phyloP scores from a whole-genome alignment of 2,888 invertebrate genomes.

The Bombylius discolor region DNA sequence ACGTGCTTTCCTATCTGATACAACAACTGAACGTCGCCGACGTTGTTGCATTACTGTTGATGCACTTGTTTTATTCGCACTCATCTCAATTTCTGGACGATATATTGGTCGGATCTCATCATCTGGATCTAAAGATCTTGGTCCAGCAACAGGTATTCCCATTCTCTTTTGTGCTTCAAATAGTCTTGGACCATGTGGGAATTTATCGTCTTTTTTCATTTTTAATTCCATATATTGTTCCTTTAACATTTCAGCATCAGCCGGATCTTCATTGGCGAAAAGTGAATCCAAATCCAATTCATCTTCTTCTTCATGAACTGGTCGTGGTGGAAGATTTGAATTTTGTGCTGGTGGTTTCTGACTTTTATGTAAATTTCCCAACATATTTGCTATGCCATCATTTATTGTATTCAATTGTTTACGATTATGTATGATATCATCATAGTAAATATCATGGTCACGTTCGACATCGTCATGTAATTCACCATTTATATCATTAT shows the following conservation, averaged over 20 bases:
- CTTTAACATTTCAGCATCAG: constrained; percentile 17
- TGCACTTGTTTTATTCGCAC: constrained; percentile 7
- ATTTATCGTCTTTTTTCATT: constrained; percentile 44
- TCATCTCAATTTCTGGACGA: constrained; percentile 16
- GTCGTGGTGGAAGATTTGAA: constrained; percentile 27
- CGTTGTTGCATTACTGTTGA: constrained; percentile 22
- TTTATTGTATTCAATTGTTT: constrained; percentile 36
- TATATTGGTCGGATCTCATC: constrained; percentile 29
- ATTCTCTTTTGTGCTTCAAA: constrained; percentile 42
- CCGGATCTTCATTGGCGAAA: constrained; percentile 28
- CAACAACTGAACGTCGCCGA: constrained; percentile 51
- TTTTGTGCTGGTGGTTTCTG: constrained; percentile 23
- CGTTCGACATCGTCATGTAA: constrained; percentile 8
- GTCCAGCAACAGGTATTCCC: constrained; percentile 43
- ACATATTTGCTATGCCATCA: constrained; percentile 30
- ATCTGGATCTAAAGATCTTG: constrained; percentile 37
- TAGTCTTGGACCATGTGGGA: constrained; percentile 61
- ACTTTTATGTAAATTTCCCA: constrained; percentile 24
- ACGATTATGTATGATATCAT: constrained; percentile 49
- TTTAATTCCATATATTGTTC: constrained; percentile 34
- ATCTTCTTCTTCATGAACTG: constrained; percentile 37
- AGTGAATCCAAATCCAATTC: constrained; percentile 30
- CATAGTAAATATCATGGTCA: constrained; percentile 42
- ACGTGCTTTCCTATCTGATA: constrained; percentile 59
- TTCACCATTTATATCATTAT: constrained; percentile 16